phyloP scores from a whole-genome alignment of 92 coral and sea anemone genomes.

The Palythoa grandiflora region DNA sequence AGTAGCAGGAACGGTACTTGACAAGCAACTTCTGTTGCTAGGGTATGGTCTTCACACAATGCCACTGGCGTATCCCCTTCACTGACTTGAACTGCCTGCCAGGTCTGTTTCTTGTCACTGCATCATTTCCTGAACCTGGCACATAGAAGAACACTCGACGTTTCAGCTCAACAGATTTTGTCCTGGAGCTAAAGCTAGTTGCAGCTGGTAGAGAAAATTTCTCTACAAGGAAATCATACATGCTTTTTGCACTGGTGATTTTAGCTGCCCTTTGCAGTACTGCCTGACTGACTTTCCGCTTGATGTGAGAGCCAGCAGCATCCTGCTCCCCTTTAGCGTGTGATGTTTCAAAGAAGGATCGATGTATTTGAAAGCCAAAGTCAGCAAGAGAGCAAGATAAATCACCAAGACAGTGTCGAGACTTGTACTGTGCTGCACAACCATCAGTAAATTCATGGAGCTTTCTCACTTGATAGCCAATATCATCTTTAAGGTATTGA shows the following conservation, averaged over 20 bases:
- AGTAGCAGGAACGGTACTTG: too few species aligned
- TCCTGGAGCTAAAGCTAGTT: background rate
- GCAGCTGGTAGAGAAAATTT: background rate
- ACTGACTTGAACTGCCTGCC: constrained; percentile 11
- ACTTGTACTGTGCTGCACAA: background rate
- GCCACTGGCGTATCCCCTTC: too few species aligned
- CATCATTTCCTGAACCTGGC: constrained; percentile 35
- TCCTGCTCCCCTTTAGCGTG: background rate
- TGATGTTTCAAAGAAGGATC: constrained; percentile 30
- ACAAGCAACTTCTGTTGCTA: constrained; percentile 39
- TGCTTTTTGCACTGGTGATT: background rate
- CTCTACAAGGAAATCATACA: background rate
- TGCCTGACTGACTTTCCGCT: constrained; percentile 2
- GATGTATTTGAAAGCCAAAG: constrained; percentile 36
- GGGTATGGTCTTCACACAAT: too few species aligned
- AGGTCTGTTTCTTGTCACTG: constrained; percentile 35
- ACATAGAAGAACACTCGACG: constrained; percentile 28
- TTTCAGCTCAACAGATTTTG: constrained; percentile 7
- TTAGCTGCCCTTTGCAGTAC: background rate
- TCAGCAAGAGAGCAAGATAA: constrained; percentile 36
- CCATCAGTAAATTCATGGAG: background rate
- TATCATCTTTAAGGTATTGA: background rate
- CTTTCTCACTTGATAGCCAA: background rate
- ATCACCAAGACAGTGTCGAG: constrained; percentile 27
- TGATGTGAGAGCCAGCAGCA: background rate